Base-by-base conservation (phyloP, 2,797 vertebrate species). In the Falco rusticolus region DNA sequence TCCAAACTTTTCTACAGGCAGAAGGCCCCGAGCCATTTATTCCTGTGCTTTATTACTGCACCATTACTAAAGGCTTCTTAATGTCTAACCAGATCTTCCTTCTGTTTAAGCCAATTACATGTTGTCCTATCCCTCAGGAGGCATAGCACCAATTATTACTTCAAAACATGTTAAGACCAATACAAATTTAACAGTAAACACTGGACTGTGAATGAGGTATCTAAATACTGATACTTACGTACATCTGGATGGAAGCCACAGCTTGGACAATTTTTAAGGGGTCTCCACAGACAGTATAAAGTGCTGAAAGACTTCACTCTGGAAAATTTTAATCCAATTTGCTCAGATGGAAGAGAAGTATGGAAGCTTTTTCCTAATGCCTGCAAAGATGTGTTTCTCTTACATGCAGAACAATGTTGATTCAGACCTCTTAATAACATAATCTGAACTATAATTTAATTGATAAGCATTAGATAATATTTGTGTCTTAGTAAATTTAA, bases 101-200 rank as follows among this genome's bases (percentile, higher is more conserved):
- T 91, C 95, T 92, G 84, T 85, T 96, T 94, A 94, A 94, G 87
- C 57, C 57, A 96, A 87, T 94, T 91, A 91, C 54, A 75, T 71
- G 71, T 75, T 94, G 89, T 85, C 65, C 84, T 85, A 21, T 91
- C 20, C 50, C 64, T 20, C 79, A 59, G 47, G 87, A 92, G 84
- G 85, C 88, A 80, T 37, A 87, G 50, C 53, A 85, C 76, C 13
- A 5, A 84, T 92, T 92, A 91, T 86, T 91, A 85, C 89, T 91
- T 93, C 84, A 74, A 96, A 92, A 79, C n/a, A 68, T 29, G 50
- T 79, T 91, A 87, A 89, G 47, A 50, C 71, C 6, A 57, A 87
- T 26, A 41, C 10, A 75, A 90, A 89, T 91, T 81, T 45, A 92
- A 87, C 43, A 80, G 76, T 41, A 65, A 93, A 92, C 53, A 75